Conservation (phyloP, 2,888 invertebrate genomes). For the Brachypalpus laphriformis region DNA sequence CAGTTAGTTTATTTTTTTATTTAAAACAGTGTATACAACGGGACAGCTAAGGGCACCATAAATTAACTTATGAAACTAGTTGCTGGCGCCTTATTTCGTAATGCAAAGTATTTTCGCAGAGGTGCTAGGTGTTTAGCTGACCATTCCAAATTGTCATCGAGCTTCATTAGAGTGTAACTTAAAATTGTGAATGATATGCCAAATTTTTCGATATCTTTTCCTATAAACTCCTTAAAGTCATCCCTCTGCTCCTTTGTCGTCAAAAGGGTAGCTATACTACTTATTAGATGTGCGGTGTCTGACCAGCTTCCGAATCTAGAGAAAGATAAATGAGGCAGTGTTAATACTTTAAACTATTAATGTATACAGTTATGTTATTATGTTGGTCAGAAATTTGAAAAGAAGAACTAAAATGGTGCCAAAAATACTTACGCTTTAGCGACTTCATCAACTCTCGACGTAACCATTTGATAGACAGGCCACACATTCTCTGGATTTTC, state of each 20-base stretch:
- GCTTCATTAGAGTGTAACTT: constrained; percentile 74
- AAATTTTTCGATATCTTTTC: constrained; percentile 72
- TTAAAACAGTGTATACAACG: constrained; percentile 5
- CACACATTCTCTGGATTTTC: constrained; percentile 82
- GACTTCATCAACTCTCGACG: constrained; percentile 71
- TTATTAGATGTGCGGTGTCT: constrained; percentile 75
- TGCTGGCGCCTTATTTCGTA: constrained; percentile 64
- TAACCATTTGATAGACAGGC: constrained; percentile 76
- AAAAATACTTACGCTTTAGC: constrained; percentile 76
- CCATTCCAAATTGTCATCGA: constrained; percentile 79
- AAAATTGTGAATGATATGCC: constrained; percentile 74
- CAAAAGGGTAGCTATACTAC: constrained; percentile 76
- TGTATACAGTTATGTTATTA: no score
- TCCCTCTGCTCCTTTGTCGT: constrained; percentile 76
- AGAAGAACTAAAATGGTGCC: background rate
- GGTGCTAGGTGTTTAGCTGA: constrained; percentile 74
- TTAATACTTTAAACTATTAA: no score
- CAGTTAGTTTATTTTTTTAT: background rate
- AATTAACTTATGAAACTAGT: background rate
- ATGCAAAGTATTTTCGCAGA: constrained; percentile 75
- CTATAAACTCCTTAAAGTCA: constrained; percentile 74
- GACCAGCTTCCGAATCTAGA: constrained; percentile 77
- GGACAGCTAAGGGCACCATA: background rate
- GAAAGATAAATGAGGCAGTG: no score
- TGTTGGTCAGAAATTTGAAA: no score